Conservation (phyloP, 2,797 vertebrate species). For the Anisognathus igniventris region DNA sequence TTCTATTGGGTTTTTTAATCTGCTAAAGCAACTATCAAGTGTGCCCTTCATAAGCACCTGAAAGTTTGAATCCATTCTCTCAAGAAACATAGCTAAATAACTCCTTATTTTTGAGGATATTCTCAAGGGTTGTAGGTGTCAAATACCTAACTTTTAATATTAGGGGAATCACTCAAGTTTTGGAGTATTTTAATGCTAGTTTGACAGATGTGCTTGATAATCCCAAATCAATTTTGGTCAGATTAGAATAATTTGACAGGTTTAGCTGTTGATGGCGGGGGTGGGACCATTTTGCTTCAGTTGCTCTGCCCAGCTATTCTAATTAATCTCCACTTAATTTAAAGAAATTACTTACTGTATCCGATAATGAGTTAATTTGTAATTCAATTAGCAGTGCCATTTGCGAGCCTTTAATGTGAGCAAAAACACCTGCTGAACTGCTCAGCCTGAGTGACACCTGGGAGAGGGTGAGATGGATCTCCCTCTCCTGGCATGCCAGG, state of each 20-base stretch:
- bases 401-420: conserved; percentile 33
- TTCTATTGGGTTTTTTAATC: neutral
- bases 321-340: conserved; percentile 62
- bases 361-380: conserved; percentile 61
- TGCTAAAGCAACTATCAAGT: neutral
- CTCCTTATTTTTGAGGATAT: neutral
- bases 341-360: conserved; percentile 56
- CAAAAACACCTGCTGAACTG: conserved; percentile 23
- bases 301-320: conserved; percentile 57
- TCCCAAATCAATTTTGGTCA: neutral
- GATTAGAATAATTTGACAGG: neutral
- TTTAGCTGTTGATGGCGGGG: neutral
- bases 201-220: neutral
- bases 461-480: neutral
- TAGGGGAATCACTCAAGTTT: neutral
- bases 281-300: conserved; percentile 35
- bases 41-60: neutral
- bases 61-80: neutral
- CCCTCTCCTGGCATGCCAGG: neutral
- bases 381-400: conserved; percentile 59
- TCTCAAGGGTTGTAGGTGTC: neutral
- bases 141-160: neutral
- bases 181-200: neutral
- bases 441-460: neutral
- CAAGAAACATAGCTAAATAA: neutral